phyloP scores from a whole-genome alignment of 2,888 invertebrate genomes.

The Xestia xanthographa region DNA sequence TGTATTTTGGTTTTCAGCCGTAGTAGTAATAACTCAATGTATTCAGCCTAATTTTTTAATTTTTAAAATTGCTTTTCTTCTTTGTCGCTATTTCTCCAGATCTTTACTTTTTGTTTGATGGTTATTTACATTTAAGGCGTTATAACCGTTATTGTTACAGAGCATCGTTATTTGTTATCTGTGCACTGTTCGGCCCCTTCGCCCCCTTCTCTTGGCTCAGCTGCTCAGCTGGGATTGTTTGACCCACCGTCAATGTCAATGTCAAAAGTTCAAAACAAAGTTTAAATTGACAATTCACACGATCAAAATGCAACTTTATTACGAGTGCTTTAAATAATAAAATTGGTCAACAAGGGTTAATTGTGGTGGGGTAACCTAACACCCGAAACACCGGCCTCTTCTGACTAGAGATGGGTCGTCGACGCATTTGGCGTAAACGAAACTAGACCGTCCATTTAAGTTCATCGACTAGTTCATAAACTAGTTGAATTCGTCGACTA shows the following conservation, averaged over 20 bases:
- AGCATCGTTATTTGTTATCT: neutral
- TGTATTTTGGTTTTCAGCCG: no score
- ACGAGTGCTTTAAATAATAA: accelerated
- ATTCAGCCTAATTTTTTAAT: no score
- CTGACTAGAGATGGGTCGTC: no score
- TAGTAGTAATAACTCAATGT: no score
- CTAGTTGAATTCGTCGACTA: no score
- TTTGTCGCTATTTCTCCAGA: no score
- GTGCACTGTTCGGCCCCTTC: neutral
- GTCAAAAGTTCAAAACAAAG: conserved; percentile 1
- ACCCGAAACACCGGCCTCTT: neutral
- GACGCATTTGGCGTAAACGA: no score
- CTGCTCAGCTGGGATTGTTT: neutral
- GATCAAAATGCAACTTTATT: neutral
- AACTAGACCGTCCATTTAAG: no score
- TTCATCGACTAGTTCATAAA: no score
- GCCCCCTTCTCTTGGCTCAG: neutral
- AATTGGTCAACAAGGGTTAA: neutral
- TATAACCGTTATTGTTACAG: neutral
- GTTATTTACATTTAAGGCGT: neutral
- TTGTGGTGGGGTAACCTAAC: neutral
- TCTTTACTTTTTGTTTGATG: neutral
- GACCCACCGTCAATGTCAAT: neutral
- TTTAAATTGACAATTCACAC: neutral
- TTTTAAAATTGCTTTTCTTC: no score